Evolutionary conservation across 2,797 vertebrate species (phyloP).

Genomic region (Ptychadena robeensis): DNA sequence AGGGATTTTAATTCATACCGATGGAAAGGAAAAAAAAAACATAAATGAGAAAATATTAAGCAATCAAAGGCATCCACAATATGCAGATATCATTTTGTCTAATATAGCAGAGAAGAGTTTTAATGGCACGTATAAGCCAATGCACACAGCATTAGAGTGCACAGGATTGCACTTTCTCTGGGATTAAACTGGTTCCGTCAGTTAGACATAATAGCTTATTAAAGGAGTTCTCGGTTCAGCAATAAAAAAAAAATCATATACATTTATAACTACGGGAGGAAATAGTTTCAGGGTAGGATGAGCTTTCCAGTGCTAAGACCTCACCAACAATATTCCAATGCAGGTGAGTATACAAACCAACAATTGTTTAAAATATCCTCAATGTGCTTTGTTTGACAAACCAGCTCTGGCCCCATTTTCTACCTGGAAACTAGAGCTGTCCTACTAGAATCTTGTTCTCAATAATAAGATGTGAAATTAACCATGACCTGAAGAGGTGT

Average conservation of each 20-base stretch:
- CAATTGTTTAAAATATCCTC: no score
- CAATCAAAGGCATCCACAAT: conserved; percentile 55
- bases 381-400: no score
- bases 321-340: neutral
- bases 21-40: conserved; percentile 40
- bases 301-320: no score
- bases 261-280: neutral
- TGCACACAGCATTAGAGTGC: neutral
- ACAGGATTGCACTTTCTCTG: conserved; percentile 34
- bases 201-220: neutral
- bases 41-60: conserved; percentile 57
- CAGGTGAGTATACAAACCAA: no score
- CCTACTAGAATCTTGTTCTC: no score
- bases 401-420: no score
- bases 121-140: conserved; percentile 10
- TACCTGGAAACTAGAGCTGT: no score
- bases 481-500: no score
- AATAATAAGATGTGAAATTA: no score
- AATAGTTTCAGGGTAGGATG: no score
- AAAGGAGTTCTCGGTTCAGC: neutral
- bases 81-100: conserved; percentile 42
- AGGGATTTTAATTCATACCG: conserved; percentile 58
- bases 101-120: conserved; percentile 39
- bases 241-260: neutral
- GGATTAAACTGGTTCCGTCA: conserved; percentile 10